Evolutionary conservation across 2,797 vertebrate genomes (phyloP).

Genomic region (Morelia viridis): DNA sequence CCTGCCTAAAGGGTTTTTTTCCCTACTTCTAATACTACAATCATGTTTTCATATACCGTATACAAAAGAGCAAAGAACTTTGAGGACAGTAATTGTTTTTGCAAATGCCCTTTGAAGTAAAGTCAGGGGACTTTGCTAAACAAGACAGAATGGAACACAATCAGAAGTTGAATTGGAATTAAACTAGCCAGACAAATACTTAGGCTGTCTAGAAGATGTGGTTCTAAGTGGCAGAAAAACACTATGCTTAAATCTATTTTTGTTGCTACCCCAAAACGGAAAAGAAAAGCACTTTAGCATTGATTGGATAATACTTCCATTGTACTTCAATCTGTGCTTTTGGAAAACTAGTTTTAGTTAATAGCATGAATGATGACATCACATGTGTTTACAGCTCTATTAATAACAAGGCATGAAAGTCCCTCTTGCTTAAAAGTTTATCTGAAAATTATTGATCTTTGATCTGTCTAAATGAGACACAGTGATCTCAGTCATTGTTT

Average conservation of each 20-base stretch:
- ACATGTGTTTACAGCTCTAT: slow-evolving; percentile 37
- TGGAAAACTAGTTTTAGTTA: slow-evolving; percentile 40
- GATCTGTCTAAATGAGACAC: slow-evolving; percentile 25
- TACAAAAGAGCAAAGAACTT: background rate
- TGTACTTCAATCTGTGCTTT: slow-evolving; percentile 28
- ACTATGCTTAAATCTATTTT: background rate
- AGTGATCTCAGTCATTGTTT: background rate
- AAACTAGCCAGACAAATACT: slow-evolving; percentile 13
- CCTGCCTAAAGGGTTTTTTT: background rate
- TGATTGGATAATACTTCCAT: slow-evolving; percentile 29
- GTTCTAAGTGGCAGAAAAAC: background rate
- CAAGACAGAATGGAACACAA: slow-evolving; percentile 13
- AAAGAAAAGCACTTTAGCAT: slow-evolving; percentile 17
- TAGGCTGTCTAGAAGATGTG: background rate
- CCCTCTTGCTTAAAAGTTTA: slow-evolving; percentile 35
- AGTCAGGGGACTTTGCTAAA: slow-evolving; percentile 16
- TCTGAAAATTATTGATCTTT: slow-evolving; percentile 41
- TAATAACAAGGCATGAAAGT: slow-evolving; percentile 49
- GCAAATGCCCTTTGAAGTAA: slow-evolving; percentile 33
- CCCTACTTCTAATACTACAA: background rate
- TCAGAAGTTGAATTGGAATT: background rate
- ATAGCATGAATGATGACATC: slow-evolving; percentile 48
- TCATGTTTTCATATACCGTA: background rate
- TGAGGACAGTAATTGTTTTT: slow-evolving; percentile 26
- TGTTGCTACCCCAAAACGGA: slow-evolving; percentile 12